Evolutionary conservation across 2,113 vertebrate species (phyloP), one percentile per base, ranked within the genome.

Genomic region (Eulemur macaco): DNA sequence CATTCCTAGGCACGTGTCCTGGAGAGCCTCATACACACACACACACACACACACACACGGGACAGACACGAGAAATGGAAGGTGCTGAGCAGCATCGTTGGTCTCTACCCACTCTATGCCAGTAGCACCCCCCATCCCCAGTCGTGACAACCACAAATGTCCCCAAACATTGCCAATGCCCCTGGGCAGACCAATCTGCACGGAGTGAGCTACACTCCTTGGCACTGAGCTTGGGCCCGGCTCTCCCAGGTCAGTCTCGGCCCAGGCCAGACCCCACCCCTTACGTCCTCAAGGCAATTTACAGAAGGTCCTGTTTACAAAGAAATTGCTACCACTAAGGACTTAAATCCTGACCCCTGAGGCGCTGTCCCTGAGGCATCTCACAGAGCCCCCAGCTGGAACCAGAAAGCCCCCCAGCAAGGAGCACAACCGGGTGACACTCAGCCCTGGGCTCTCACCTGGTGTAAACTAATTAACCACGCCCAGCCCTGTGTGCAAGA

Each of bases 331-430:
- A 69, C 31, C 34, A 50, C 76, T 37, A 74, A 54, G n/a, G 31
- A 87, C 47, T 80, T 63, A 21, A 81, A 74, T 47, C 76, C 76
- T 2, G 3, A 20, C 1, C 8, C 4, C 64, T 31, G 8, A 74
- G 14, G 54, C 21, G 0, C 34, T 4, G 2, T 29, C 69, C 10
- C 31, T 2, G 2, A 12, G 11, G 8, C 17, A 3, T 23, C 10
- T 25, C n/a, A 10, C 3, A 4, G 12, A 34, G 47, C 31, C 25
- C 77, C 58, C 1, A 37, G 50, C 56, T 23, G 50, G 91, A 45
- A 45, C 47, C 56, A 29, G 18, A 71, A 60, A 77, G 60, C 34
- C 7, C 3, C 42, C 34, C 2, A 0, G 52, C 12, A 42, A 39
- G 21, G 25, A 50, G 9, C 64, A 63, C 58, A 63, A 11, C 25